Base-by-base conservation (phyloP, 2,888 invertebrate species). In the Apamea sordens region DNA sequence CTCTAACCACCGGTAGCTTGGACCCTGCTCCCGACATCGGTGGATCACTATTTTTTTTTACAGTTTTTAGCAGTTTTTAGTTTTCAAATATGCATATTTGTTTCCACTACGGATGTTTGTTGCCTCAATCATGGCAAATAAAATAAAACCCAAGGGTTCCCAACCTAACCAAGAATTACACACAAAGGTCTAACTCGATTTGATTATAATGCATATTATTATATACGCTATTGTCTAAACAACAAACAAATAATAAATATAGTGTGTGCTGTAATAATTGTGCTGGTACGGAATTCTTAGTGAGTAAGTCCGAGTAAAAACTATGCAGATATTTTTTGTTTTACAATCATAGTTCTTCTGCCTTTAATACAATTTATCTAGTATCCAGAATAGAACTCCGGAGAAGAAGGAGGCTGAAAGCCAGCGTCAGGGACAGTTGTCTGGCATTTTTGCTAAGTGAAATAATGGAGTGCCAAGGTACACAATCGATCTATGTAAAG, bases 401-500 rank as follows among this genome's bases (percentile, higher is more conserved):
- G 5, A 44, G 44, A 44, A 44, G 44, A 44, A 1, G 44, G 11
- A 10, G 36, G 36, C 36, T 36, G 36, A 5, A 36, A 36, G 6
- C 36, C 36, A 36, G 2, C 32, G 32, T 32, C 36, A 36, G 36
- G 36, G 5, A 36, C 36, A 36, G 36, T 36, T 36, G 36, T 36
- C 36, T 36, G 36, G 36, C 36, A 36, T 36, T 36, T 36, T 36
- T 36, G 36, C 5, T n/a, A n/a, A 85, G 64, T 67, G 10, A 75
- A 28, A 59, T 56, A 74, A 85, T 87, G 74, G 61, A 80, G 63
- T 36, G 32, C 15, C 2, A 53, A 68, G 15, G 36, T 63, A n/a
- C 50, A 56, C n/a, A 18, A 41, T 50, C 21, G 41, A 64, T 67
- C n/a, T 56, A 21, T 24, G 24, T 53, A 15, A 32, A 53, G 2